Evolutionary conservation across 2,888 invertebrate genomes (phyloP), one percentile per base, ranked within the genome.

Genomic region (Caenorhabditis parvicauda): DNA sequence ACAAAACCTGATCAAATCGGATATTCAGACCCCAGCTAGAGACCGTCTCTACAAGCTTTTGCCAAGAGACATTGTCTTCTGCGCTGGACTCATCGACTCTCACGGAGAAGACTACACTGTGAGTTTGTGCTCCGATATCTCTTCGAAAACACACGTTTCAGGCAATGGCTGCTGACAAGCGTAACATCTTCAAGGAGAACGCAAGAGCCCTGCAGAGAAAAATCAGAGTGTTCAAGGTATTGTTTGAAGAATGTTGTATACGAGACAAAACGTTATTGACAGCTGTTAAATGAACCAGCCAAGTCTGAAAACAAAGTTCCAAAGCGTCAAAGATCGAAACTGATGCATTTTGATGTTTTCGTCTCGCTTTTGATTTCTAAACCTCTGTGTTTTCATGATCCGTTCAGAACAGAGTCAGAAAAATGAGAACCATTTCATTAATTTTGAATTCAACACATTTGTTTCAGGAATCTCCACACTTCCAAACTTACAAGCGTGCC

Each of bases 141-240:
- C 14, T 29, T 25, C 35, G 7, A 38, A 58, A 48, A 25, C n/a
- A 44, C 12, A 22, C 22, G 37, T 64, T 71, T 22, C 59, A 77
- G 76, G 75, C 67, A 2, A 78, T 78, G 78, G 66, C 66, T 14
- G 61, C 60, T 28, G 76, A 77, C 46, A 52, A 63, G 25, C 62
- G 64, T 21, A 78, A 78, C 59, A 48, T 70, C 53, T 78, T 70
- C 74, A 62, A 64, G 62, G 78, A 78, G 49, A 74, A 56, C 27
- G 66, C 75, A 6, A 64, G 69, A 17, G 58, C 62, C 28, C 60
- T 78, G 21, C 68, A 71, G 54, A 67, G 78, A 56, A 78, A 78
- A 59, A 73, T 78, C 35, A 72, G 78, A 39, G 69, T 78, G 53
- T 78, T 78, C 74, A 73, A 70, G 69, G 71, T 68, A 54, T n/a